phyloP scores from a whole-genome alignment of 2,797 vertebrate species.

The Ispidina lecontei region DNA sequence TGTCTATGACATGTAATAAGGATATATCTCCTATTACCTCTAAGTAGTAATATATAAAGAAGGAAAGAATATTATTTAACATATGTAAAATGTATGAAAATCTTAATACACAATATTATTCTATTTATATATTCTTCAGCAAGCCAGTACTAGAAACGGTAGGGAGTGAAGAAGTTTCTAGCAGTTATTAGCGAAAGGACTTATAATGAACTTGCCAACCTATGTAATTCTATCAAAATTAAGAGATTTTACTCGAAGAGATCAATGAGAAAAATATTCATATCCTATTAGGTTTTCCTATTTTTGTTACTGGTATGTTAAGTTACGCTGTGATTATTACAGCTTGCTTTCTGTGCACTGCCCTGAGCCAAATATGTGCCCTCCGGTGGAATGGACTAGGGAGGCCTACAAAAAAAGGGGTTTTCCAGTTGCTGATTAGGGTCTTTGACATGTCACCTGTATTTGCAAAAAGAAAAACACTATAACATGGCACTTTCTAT shows the following conservation, averaged over 20 bases:
- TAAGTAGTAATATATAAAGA: neutral
- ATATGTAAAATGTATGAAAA: neutral
- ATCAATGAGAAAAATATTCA: neutral
- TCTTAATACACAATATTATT: neutral
- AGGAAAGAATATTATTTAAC: slow-evolving; percentile 4
- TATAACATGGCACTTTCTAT: neutral
- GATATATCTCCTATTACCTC: neutral
- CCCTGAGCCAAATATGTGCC: neutral
- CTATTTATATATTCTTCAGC: neutral
- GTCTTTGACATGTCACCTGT: neutral
- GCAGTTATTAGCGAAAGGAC: neutral
- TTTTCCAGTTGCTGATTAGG: neutral
- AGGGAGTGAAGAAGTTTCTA: neutral
- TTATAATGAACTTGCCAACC: neutral
- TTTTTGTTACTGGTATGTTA: neutral
- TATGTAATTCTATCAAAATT: neutral
- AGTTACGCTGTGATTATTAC: neutral
- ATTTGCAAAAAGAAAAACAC: neutral
- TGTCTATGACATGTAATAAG: neutral
- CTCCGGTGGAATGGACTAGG: neutral
- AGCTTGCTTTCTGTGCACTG: neutral
- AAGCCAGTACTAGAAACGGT: neutral
- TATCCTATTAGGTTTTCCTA: neutral
- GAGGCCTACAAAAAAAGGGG: neutral
- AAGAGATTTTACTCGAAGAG: neutral